Percentiles rank a stretch among this genome's conserved stretches.
Evolutionary conservation across 2,797 vertebrate species (phyloP).

Genomic region (Neomorphus geoffroyi): DNA sequence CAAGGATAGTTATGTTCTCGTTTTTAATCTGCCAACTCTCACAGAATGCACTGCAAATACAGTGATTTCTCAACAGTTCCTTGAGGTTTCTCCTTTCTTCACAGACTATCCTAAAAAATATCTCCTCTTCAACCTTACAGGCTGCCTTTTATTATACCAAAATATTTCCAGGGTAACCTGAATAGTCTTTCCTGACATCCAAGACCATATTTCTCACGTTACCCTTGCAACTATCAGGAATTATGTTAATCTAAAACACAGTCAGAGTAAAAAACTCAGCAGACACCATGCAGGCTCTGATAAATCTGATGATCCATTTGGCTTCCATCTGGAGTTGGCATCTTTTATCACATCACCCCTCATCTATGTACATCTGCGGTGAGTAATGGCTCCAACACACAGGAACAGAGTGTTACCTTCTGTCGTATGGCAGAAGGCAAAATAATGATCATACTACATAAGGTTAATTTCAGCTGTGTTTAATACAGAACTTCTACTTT

Average conservation of each 20-base stretch:
- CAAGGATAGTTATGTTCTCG: neutral
- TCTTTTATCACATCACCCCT: neutral
- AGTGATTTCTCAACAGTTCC: neutral
- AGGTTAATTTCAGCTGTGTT: neutral
- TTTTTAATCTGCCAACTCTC: neutral
- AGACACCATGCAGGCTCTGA: neutral
- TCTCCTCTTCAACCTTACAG: neutral
- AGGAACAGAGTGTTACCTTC: neutral
- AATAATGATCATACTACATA: neutral
- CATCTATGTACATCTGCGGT: neutral
- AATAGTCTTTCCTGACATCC: neutral
- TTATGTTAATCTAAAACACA: neutral
- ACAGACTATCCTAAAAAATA: neutral
- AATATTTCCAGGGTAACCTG: neutral
- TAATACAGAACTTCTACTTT: neutral
- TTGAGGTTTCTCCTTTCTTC: neutral
- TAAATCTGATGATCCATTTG: conserved; percentile 7
- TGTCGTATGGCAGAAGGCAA: conserved; percentile 8
- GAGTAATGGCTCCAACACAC: neutral
- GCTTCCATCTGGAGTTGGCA: neutral
- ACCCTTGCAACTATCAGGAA: neutral
- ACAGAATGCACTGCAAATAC: neutral
- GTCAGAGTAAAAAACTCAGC: neutral
- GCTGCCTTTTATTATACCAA: neutral
- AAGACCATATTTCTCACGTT: neutral